Evolutionary conservation across 2,797 vertebrate genomes (phyloP).

Genomic region (Lophotriccus pileatus): DNA sequence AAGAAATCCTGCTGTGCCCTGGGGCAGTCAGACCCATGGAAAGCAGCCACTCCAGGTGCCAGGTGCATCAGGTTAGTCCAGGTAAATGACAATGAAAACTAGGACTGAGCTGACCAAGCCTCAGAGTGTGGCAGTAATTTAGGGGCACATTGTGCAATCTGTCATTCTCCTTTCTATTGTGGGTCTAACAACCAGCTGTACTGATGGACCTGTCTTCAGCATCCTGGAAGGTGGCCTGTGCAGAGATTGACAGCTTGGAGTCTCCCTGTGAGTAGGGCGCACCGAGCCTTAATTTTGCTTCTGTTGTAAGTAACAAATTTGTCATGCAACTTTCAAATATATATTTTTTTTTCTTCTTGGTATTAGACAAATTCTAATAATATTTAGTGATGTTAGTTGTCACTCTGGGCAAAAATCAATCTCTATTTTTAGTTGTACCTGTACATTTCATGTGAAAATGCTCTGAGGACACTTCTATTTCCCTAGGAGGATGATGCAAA

Average conservation of each 20-base stretch:
- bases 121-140: background rate
- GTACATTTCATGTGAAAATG: background rate
- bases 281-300: background rate
- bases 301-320: background rate
- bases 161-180: background rate
- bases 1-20: background rate
- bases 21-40: background rate
- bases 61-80: background rate
- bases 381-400: background rate
- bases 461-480: background rate
- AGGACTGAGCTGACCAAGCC: background rate
- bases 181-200: background rate
- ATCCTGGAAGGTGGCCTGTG: no score
- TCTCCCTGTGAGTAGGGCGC: no score
- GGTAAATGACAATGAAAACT: background rate
- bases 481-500: background rate
- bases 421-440: background rate
- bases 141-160: accelerated
- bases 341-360: background rate
- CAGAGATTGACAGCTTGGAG: background rate
- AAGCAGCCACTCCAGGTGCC: background rate
- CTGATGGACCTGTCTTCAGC: no score
- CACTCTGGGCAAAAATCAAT: background rate
- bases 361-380: background rate
- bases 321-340: background rate